Evolutionary conservation across 2,888 invertebrate species (phyloP).

Genomic region (Torymus auratus): DNA sequence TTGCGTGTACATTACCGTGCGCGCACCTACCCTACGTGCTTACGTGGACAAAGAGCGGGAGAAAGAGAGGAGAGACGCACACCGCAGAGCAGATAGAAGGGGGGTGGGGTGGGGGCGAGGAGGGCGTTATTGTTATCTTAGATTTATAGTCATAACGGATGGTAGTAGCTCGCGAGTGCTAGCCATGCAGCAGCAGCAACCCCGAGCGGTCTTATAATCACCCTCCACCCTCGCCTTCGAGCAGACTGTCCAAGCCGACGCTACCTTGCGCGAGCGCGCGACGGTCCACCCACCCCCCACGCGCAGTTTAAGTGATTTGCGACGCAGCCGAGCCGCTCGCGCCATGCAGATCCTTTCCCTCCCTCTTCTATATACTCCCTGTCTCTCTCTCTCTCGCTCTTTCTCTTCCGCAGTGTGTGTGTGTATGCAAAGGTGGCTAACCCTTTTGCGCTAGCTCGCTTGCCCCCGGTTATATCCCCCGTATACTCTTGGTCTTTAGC

Average conservation of each 20-base stretch:
- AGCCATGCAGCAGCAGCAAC: conserved; percentile 66
- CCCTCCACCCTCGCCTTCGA: conserved; percentile 70
- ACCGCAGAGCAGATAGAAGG: conserved; percentile 53
- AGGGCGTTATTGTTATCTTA: conserved; percentile 77
- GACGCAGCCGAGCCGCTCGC: conserved; percentile 74
- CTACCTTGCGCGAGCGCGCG: conserved; percentile 43
- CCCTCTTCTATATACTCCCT: conserved; percentile 62
- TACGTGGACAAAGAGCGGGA: conserved; percentile 56
- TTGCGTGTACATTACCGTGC: conserved; percentile 27
- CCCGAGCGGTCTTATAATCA: conserved; percentile 77
- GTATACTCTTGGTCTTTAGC: background rate
- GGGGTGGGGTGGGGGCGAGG: conserved; percentile 57
- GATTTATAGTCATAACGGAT: conserved; percentile 77
- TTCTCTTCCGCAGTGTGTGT: conserved; percentile 33
- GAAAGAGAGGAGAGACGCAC: conserved; percentile 55
- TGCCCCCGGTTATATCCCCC: conserved; percentile 17
- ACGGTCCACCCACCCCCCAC: conserved; percentile 60
- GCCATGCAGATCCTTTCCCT: conserved; percentile 76
- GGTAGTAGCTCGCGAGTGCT: conserved; percentile 72
- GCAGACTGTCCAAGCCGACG: conserved; percentile 61
- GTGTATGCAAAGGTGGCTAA: conserved; percentile 42
- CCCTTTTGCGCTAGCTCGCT: conserved; percentile 1
- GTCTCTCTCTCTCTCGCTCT: conserved; percentile 51
- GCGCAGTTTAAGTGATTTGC: conserved; percentile 77
- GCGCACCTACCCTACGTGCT: conserved; percentile 28